Base-by-base conservation (phyloP, 2,113 vertebrate genomes). In the Zootoca vivipara region DNA sequence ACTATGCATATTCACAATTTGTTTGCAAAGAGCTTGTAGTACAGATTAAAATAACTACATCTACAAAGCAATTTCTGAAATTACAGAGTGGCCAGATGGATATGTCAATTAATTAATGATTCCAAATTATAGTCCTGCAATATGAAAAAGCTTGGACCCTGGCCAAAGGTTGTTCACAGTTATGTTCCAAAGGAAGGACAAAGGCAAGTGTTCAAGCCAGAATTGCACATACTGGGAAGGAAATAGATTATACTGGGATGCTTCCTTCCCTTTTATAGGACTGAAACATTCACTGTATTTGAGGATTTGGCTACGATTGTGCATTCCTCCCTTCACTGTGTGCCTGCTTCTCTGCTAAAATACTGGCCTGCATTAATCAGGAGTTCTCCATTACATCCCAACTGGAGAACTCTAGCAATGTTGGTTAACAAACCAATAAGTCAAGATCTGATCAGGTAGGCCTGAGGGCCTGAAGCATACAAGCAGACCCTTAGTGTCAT, bases 91-190 rank as follows among this genome's bases (percentile, higher is more conserved):
- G 40, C 7, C 82, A 88, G 84, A 58, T 35, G 52, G 83, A 52
- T 28, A 40, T 28, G 67, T 26, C 80, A 72, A 77, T 67, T 89
- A 83, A 81, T 81, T 77, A 78, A 33, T 0, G 4, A 75, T 5
- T 87, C 90, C 62, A 16, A 58, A 40, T 24, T 87, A 85, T 73
- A 82, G 26, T 30, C 1, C 24, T 74, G 4, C 10, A 42, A 86
- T 58, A 70, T 7, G 7, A 78, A 35, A 74, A 28, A 75, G 0
- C 0, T 30, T 73, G 85, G 93, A 85, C 74, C 70, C 38, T 3
- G 22, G 88, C 82, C 91, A 94, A 52, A 80, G 90, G 58, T 13
- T 89, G 46, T 20, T 62, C 20, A 77, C 58, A 35, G 22, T 75
- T 35, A 26, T 7, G 73, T 46, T 91, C 69, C 78, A 15, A 33